These are phyloP conservation scores for Anabas testudineus DNA, from an alignment of 2,797 vertebrate species.

Conservation along the genomic window DNA sequence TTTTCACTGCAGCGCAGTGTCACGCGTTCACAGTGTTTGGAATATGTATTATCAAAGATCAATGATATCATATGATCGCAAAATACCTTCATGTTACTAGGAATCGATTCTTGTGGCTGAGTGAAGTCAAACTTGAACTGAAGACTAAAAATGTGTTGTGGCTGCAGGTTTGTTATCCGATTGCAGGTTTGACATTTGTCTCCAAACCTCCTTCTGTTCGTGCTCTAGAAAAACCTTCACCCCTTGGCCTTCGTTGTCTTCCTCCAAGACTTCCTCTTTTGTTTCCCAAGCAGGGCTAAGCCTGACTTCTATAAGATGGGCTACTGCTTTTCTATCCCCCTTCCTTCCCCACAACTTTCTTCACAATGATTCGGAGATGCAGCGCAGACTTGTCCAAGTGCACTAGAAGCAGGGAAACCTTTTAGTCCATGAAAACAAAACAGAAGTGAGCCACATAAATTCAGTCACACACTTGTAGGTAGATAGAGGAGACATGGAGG, in stretches of 20 bases:
- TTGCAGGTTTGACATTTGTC: conserved; percentile 47
- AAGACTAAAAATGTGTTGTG: conserved; percentile 19
- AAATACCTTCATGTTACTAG: conserved; percentile 52
- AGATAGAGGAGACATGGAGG: conserved; percentile 67
- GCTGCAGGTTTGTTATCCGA: conserved; percentile 33
- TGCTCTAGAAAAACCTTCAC: conserved; percentile 35
- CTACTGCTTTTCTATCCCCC: conserved; percentile 23
- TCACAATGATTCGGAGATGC: conserved; percentile 35
- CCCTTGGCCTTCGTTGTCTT: conserved; percentile 26
- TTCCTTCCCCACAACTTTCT: conserved; percentile 42
- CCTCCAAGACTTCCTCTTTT: conserved; percentile 39
- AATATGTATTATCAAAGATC: conserved; percentile 61
- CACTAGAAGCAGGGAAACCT: conserved; percentile 53
- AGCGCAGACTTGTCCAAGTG: conserved; percentile 30
- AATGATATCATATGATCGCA: conserved; percentile 55
- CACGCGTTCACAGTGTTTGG: conserved; percentile 56
- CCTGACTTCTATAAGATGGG: conserved; percentile 70
- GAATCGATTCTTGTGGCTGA: conserved; percentile 54
- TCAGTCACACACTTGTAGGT: conserved; percentile 72
- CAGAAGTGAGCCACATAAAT: conserved; percentile 60
- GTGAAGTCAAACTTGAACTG: conserved; percentile 33
- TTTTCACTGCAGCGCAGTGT: conserved; percentile 62
- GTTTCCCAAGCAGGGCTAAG: conserved; percentile 62
- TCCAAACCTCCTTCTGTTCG: conserved; percentile 5
- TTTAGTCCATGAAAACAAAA: conserved; percentile 65